Evolutionary conservation across 1,140 invertebrate genomes (phyloP), one percentile per base, ranked within the genome.

Genomic region (Drosophila fuyamai): DNA sequence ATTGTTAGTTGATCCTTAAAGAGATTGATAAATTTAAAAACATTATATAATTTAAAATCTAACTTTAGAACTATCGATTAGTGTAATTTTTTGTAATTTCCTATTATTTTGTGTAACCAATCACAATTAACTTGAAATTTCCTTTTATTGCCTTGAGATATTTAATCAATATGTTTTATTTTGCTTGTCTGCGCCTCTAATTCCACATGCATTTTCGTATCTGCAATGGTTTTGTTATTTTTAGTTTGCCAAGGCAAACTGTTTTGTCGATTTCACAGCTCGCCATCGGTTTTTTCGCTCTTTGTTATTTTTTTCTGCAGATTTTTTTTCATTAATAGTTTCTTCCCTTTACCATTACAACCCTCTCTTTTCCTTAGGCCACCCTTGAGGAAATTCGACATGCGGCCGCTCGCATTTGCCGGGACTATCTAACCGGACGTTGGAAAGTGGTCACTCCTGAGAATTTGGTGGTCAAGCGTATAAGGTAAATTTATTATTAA

Each of bases 351-450:
- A 7, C 29, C 47, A 29, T 27, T n/a, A 40, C 10, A 59, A 54
- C 66, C 38, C 54, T 59, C 29, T 56, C 18, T 2, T 7, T 12
- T 27, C 13, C 8, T 29, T 18, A 92, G 92, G 92, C 92, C 60
- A 89, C 92, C 51, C 78, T 85, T 57, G 93, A 94, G 27, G 96
- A 97, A 91, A 97, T 97, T 95, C 93, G 95, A 46, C 94, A 96
- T 72, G 95, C 96, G 74, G 97, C 97, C n/a, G 95, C 96, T 5
- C 94, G 95, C 76, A 97, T 98, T 81, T 98, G 97, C 93, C 94
- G 96, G 72, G 96, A 97, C 92, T 98, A 97, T 92, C 94, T 98
- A 36, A 95, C 96, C 76, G 97, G 97, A 7, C 95, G 96, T 2
- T 98, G 97, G 97, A 97, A 97, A 89, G 95, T 94, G 13, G 96